These are phyloP conservation scores for Leucosticte australis DNA, from an alignment of 2,113 vertebrate genomes.

Conservation along the genomic window DNA sequence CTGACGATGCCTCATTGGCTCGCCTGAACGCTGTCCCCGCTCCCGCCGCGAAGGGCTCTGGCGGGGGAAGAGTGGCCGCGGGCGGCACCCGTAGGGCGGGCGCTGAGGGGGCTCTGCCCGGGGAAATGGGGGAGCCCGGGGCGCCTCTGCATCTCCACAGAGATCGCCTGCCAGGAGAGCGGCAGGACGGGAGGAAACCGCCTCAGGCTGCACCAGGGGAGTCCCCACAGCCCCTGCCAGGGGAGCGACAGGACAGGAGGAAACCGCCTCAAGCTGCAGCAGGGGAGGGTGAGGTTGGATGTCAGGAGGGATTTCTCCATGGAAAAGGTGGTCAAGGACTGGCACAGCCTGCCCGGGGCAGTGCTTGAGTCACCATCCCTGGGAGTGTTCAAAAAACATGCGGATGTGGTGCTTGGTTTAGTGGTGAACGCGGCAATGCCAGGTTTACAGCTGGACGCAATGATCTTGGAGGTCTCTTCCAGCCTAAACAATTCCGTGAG, in stretches of 20 bases:
- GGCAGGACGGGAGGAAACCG: too few species aligned
- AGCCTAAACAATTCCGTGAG: background rate
- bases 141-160: too few species aligned
- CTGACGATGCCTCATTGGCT: accelerated
- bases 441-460: background rate
- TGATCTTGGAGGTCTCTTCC: background rate
- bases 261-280: too few species aligned
- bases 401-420: background rate
- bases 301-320: too few species aligned
- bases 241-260: accelerated
- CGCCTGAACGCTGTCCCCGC: accelerated
- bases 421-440: background rate
- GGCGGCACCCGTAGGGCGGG: background rate
- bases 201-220: too few species aligned
- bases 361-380: background rate
- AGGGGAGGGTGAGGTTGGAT: background rate
- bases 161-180: too few species aligned
- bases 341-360: background rate
- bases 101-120: background rate
- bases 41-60: background rate
- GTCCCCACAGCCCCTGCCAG: too few species aligned
- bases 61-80: background rate
- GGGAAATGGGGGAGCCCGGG: accelerated
- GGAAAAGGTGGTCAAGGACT: background rate
- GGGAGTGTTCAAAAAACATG: accelerated